Base-by-base conservation (phyloP, 2,888 invertebrate genomes). In the Orchesellides sinensis region DNA sequence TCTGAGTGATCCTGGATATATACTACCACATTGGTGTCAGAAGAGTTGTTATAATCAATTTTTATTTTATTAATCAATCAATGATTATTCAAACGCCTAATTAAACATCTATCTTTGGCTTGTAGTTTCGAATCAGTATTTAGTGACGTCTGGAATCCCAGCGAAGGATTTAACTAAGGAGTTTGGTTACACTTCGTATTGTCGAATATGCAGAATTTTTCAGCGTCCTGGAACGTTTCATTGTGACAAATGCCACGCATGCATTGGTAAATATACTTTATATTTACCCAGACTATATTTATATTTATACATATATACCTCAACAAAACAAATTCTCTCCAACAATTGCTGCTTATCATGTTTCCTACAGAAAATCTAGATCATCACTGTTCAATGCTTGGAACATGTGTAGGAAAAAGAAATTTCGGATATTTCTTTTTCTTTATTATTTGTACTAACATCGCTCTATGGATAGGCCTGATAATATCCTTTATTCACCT, bases 351-450 rank as follows among this genome's bases (percentile, higher is more conserved):
- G 21, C 6, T 23, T 45, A 40, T 40, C 14, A 8, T 65, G 54
- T n/a, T 32, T 59, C 1, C n/a, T 21, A 17, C 35, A 84, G 84
- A 82, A 8, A 49, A 72, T 19, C 23, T 27, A 5, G 79, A 82
- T 35, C 82, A 82, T 59, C 84, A 82, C 45, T 78, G 82, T 25
- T 0, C 0, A 0, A 21, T 82, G 0, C 63, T 84, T 63, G 78
- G 82, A 14, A 82, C 59, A 8, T 84, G 84, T 35, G 65, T 84
- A 3, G 84, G 82, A 21, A 19, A 66, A 45, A 29, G 84, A 27
- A 82, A 78, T 47, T 82, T 68, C 40, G 29, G 78, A 63, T 32
- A 23, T 47, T 84, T 77, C 23, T 21, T 66, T 10, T 14, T 66
- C 8, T 84, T 82, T 56, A 21, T 78, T 12, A 8, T 78, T 12